Evolutionary conservation across 2,797 vertebrate genomes (phyloP), one percentile per base, ranked within the genome.

Genomic region (Halcyon leucocephala): DNA sequence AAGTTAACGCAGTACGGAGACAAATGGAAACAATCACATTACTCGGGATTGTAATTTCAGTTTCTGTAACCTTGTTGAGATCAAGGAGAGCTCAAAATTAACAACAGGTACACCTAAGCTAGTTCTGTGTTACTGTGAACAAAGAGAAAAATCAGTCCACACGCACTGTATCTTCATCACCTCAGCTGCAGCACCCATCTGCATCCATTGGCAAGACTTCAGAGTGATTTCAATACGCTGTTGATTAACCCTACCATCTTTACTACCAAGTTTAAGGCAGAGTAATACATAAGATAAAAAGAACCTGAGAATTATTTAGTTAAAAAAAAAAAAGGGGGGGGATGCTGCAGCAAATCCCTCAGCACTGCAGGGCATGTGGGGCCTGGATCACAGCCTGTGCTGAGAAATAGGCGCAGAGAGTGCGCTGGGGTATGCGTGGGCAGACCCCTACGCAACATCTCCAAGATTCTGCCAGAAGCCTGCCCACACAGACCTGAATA

Each of bases 391-490:
- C 48, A 80, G 86, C 49, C 65, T 25, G 73, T 0, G 0, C 91
- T 44, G 82, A 88, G 94, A 60, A 96, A 70, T 5, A 78, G 81
- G 91, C 89, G 82, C 12, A 33, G 96, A 87, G 9, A 67, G 82
- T 26, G 83, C 77, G 35, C 67, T 69, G 3, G 80, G 51, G 74
- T 73, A 80, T 24, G 82, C 28, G 90, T 88, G 91, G 93, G 95
- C 93, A 96, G 93, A 88, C 76, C 66, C 91, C 94, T 21, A 79
- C 33, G 3, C 85, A 91, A 70, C 7, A 22, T 26, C 91, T 88
- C 73, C 73, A 9, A 58, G 85, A 71, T 76, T 57, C 83, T 97
- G 95, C 95, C 93, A 96, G 87, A 28, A 95, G 72, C 82, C 96
- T 86, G 80, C 96, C 96, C 93, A 93, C 94, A 5, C 86, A 96